Percentiles rank a stretch among this genome's conserved stretches.
phyloP scores from a whole-genome alignment of 2,888 invertebrate species.

The Gandaritis pyraliata region DNA sequence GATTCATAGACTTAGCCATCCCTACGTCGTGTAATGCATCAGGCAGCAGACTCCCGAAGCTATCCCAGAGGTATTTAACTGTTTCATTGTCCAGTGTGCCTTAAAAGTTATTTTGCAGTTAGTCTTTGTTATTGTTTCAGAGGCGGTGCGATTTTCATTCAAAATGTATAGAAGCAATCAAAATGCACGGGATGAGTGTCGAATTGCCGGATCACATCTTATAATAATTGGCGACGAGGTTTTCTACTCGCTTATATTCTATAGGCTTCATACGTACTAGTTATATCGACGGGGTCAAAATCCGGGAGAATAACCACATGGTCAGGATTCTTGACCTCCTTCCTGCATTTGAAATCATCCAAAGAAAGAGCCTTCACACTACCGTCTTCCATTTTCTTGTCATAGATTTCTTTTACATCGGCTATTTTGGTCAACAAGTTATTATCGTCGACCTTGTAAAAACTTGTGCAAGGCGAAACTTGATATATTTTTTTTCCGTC shows the following conservation, averaged over 20 bases:
- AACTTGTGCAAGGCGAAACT: slow-evolving; percentile 59
- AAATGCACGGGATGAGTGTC: too few species aligned
- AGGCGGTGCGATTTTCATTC: not conserved
- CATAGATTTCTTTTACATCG: slow-evolving; percentile 45
- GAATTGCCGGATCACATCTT: too few species aligned
- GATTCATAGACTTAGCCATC: slow-evolving; percentile 57
- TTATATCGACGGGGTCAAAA: slow-evolving; percentile 51
- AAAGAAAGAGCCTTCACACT: not conserved
- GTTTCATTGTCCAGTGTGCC: slow-evolving; percentile 56
- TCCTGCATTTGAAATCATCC: slow-evolving; percentile 47
- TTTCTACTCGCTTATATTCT: not conserved
- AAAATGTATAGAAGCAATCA: too few species aligned
- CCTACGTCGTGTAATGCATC: slow-evolving; percentile 60
- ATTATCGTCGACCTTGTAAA: slow-evolving; percentile 54
- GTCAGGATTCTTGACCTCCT: slow-evolving; percentile 49
- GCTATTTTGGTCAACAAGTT: slow-evolving; percentile 51
- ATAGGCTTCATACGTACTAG: slow-evolving; percentile 38
- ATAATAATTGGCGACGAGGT: slow-evolving; percentile 21
- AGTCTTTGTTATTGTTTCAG: not conserved
- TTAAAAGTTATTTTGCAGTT: slow-evolving; percentile 36
- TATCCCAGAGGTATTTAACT: slow-evolving; percentile 66
- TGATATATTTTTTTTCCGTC: slow-evolving; percentile 62
- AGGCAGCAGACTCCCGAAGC: slow-evolving; percentile 61
- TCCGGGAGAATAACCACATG: slow-evolving; percentile 53
- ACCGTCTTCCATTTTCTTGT: not conserved